Percentiles rank a stretch among this genome's conserved stretches.
Conservation (phyloP, 2,797 vertebrate genomes). For the Etheostoma nigrum region DNA sequence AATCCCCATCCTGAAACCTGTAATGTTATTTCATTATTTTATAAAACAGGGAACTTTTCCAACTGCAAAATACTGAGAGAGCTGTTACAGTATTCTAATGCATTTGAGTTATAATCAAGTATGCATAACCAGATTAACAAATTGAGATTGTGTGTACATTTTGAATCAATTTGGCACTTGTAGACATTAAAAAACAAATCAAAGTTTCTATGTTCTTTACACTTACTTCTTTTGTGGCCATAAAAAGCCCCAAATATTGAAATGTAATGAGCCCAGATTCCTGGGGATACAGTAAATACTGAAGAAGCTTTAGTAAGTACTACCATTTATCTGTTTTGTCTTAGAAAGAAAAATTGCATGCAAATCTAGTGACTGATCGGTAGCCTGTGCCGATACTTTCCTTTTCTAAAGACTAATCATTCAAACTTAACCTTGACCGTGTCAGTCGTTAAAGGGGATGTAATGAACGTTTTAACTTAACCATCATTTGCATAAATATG, state of each 20-base stretch:
- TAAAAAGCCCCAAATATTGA: neutral
- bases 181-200: neutral
- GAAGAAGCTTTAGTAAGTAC: neutral
- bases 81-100: neutral
- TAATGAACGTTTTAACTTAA: neutral
- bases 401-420: slow-evolving; percentile 13
- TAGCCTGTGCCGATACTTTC: neutral
- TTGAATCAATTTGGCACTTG: neutral
- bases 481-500: slow-evolving; percentile 9
- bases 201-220: neutral
- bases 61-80: slow-evolving; percentile 1
- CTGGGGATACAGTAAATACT: neutral
- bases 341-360: neutral
- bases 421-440: slow-evolving; percentile 5
- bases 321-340: neutral
- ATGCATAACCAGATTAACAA: neutral
- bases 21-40: slow-evolving; percentile 3
- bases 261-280: neutral
- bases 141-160: neutral
- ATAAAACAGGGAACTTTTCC: neutral
- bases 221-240: neutral
- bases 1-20: slow-evolving; percentile 8
- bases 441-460: neutral
- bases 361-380: neutral
- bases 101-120: neutral